Percentiles rank a stretch among this genome's conserved stretches.
phyloP scores from a whole-genome alignment of 2,888 invertebrate species.

The Euclidia mi region DNA sequence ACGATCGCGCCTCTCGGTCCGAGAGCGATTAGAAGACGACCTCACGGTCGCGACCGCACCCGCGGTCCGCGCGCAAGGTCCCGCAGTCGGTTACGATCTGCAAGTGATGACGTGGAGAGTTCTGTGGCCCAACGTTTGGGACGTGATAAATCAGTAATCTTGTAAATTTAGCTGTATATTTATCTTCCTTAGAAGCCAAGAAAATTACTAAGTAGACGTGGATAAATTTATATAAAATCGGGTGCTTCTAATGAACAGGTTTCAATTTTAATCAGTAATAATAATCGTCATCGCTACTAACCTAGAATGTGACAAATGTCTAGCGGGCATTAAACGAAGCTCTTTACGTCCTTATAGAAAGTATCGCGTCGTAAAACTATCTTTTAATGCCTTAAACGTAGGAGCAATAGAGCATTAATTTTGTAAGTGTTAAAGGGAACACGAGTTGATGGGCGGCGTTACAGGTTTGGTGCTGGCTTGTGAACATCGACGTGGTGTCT shows the following conservation, averaged over 20 bases:
- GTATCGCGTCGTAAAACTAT: slow-evolving; percentile 61
- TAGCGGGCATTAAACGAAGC: slow-evolving; percentile 68
- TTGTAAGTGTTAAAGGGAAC: slow-evolving; percentile 75
- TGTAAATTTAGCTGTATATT: slow-evolving; percentile 44
- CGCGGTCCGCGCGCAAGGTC: too few species aligned
- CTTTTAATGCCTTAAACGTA: slow-evolving; percentile 74
- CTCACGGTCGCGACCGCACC: too few species aligned
- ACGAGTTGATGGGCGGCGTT: slow-evolving; percentile 67
- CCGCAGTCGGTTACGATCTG: slow-evolving; percentile 1
- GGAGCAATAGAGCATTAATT: slow-evolving; percentile 73
- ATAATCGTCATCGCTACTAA: slow-evolving; percentile 60
- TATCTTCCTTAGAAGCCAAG: slow-evolving; percentile 40
- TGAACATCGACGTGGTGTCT: neutral
- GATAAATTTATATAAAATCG: slow-evolving; percentile 56
- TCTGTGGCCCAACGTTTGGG: slow-evolving; percentile 19
- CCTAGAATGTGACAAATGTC: slow-evolving; percentile 64
- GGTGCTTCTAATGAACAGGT: slow-evolving; percentile 67
- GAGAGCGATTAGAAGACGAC: too few species aligned
- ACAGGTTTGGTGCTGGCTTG: slow-evolving; percentile 25
- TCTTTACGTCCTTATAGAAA: slow-evolving; percentile 65
- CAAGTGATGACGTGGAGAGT: slow-evolving; percentile 16
- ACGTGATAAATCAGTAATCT: slow-evolving; percentile 19
- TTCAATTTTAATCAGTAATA: slow-evolving; percentile 63
- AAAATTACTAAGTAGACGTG: slow-evolving; percentile 43
- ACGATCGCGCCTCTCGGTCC: too few species aligned